phyloP scores from a whole-genome alignment of 2,888 invertebrate species.

The Digitonthophagus gazella region DNA sequence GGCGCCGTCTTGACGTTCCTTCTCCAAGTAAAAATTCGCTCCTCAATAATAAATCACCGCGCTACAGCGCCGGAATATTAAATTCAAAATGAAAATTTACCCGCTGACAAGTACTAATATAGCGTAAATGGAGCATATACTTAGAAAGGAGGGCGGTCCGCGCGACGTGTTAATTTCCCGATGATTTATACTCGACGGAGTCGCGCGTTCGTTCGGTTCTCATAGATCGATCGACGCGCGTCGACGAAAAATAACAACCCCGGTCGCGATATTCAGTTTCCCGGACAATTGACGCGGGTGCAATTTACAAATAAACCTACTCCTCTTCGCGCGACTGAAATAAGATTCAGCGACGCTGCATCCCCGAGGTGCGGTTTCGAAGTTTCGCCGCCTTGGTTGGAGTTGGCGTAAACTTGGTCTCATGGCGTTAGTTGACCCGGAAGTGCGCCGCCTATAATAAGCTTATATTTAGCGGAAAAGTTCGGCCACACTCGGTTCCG shows the following conservation, averaged over 20 bases:
- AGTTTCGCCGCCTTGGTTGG: neutral
- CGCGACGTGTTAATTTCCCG: neutral
- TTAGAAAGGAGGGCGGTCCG: neutral
- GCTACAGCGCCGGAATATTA: neutral
- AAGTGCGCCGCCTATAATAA: neutral
- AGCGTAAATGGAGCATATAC: neutral
- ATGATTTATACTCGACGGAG: neutral
- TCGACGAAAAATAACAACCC: neutral
- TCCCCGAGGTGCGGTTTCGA: neutral
- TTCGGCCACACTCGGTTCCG: neutral
- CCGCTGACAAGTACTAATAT: neutral
- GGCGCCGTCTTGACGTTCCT: neutral
- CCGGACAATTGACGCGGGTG: neutral
- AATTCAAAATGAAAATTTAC: neutral
- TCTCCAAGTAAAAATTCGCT: neutral
- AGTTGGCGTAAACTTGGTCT: neutral
- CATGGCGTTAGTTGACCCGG: neutral
- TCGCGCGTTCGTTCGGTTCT: neutral
- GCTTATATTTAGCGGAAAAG: neutral
- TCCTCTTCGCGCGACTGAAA: neutral
- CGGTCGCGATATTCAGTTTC: neutral
- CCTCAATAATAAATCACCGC: neutral
- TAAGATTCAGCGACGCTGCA: neutral
- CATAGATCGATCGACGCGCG: neutral
- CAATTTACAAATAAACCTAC: neutral